Evolutionary conservation across 2,797 vertebrate species (phyloP).

Genomic region (Aratinga solstitialis): DNA sequence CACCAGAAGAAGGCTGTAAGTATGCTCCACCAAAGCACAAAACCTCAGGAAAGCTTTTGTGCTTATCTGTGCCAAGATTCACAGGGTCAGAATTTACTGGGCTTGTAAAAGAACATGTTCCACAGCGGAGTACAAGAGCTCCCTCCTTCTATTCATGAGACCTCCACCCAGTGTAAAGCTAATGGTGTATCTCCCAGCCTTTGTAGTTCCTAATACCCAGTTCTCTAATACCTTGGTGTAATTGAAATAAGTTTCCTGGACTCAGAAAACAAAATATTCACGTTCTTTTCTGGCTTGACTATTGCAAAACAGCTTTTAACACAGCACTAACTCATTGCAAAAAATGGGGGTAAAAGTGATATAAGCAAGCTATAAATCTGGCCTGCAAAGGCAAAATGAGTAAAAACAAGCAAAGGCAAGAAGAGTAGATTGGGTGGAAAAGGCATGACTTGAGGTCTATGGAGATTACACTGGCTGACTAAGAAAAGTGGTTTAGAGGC

Average conservation of each 20-base stretch:
- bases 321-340: neutral
- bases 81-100: neutral
- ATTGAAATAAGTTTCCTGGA: neutral
- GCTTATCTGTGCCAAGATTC: neutral
- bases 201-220: neutral
- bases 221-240: neutral
- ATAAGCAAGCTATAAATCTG: neutral
- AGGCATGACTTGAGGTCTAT: neutral
- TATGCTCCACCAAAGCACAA: neutral
- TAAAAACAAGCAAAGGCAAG: neutral
- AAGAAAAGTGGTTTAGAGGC: neutral
- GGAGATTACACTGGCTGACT: neutral
- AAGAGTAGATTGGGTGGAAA: neutral
- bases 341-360: neutral
- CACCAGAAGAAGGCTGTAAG: neutral
- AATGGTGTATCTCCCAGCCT: fast-evolving
- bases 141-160: neutral
- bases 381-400: neutral
- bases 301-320: neutral
- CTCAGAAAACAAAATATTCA: neutral
- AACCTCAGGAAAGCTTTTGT: neutral
- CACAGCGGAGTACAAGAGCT: neutral
- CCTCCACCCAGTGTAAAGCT: neutral
- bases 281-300: neutral
- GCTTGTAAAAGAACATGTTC: neutral